Conservation (phyloP, 1,140 invertebrate species). For the Platorchestia sp. region DNA sequence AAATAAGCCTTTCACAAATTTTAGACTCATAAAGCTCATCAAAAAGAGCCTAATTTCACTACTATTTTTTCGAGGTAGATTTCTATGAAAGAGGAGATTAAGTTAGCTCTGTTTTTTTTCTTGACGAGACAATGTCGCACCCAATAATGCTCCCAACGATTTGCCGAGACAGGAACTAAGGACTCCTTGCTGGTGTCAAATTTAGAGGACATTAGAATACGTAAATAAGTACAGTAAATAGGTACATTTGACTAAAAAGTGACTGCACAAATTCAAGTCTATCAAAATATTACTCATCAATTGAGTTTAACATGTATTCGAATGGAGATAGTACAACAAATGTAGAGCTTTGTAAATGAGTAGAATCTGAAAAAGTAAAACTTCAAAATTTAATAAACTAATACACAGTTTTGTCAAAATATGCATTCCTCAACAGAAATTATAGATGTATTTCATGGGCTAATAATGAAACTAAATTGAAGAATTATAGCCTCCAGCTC, state of each 20-base stretch:
- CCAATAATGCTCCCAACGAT: too few relatives aligned
- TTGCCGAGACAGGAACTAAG: too few relatives aligned
- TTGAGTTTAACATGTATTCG: not conserved
- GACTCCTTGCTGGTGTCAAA: not conserved
- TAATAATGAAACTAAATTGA: not conserved
- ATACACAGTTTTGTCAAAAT: not conserved
- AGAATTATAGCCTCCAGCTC: not conserved
- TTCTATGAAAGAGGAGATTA: not conserved
- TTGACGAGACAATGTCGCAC: too few relatives aligned
- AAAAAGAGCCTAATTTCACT: not conserved
- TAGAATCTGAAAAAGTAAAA: not conserved
- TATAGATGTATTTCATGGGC: not conserved
- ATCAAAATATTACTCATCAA: not conserved
- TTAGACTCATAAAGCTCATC: not conserved
- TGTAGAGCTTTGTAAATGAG: not conserved
- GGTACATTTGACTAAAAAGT: not conserved
- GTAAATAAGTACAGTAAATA: not conserved
- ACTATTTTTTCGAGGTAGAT: not conserved
- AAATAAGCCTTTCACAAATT: not conserved
- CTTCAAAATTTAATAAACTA: not conserved
- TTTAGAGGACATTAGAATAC: not conserved
- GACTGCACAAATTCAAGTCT: not conserved
- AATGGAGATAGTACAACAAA: not conserved
- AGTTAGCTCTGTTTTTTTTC: too few relatives aligned
- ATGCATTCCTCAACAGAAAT: not conserved